Conservation (phyloP, 2,797 vertebrate species). For the Chiroxiphia lanceolata region DNA sequence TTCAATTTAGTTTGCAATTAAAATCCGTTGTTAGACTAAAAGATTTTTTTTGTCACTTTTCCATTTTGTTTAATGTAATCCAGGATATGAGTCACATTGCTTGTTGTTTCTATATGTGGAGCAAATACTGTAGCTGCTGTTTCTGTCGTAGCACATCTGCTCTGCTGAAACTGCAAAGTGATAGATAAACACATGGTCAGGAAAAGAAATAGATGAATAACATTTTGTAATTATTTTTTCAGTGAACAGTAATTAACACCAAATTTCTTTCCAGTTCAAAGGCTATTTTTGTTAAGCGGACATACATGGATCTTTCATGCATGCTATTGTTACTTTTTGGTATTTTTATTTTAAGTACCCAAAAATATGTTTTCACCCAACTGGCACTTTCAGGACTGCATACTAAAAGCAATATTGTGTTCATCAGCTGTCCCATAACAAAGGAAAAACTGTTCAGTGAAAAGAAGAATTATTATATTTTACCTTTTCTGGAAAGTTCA, state of each 20-base stretch:
- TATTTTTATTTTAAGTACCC: conserved; percentile 36
- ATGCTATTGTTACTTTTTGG: conserved; percentile 25
- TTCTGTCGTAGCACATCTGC: conserved; percentile 70
- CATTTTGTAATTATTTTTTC: conserved; percentile 42
- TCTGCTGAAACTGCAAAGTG: conserved; percentile 72
- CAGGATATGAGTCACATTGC: conserved; percentile 61
- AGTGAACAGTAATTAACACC: conserved; percentile 48
- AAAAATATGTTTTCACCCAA: conserved; percentile 3
- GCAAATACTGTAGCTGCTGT: conserved; percentile 67
- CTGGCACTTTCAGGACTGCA: conserved; percentile 17
- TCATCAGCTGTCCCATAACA: conserved; percentile 33
- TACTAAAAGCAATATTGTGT: conserved; percentile 25
- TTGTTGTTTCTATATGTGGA: conserved; percentile 70
- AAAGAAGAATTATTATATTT: conserved; percentile 49
- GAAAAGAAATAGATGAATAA: conserved; percentile 55
- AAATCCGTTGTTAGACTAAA: conserved; percentile 66
- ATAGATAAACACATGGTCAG: conserved; percentile 69
- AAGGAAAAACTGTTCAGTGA: conserved; percentile 40
- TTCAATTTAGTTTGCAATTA: conserved; percentile 72
- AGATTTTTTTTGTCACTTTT: conserved; percentile 62
- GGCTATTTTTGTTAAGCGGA: conserved; percentile 20
- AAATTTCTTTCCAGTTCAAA: conserved; percentile 51
- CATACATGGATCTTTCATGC: conserved; percentile 32
- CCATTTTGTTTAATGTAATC: conserved; percentile 69
- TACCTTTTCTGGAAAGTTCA: conserved; percentile 51